These are phyloP conservation scores for Acanthaster planci DNA, from an alignment of 35 echinoderm and acorn worm genomes.

Conservation along the genomic window DNA sequence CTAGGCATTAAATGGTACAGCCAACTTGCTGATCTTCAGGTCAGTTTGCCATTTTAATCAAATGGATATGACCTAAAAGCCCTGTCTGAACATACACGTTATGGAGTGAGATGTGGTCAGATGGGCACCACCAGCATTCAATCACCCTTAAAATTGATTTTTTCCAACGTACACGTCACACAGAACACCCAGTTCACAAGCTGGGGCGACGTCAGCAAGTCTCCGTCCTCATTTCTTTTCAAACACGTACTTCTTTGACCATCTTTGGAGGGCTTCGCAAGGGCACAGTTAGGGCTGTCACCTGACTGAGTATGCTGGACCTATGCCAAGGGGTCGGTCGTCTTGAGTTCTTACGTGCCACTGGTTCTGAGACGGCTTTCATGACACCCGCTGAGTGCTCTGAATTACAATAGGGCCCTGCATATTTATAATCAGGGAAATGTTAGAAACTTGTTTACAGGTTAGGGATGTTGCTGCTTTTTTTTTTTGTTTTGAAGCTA, in stretches of 20 bases:
- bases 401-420: neutral
- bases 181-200: too few relatives aligned
- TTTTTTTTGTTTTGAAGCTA: too few relatives aligned
- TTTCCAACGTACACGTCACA: too few relatives aligned
- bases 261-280: neutral
- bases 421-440: neutral
- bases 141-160: too few relatives aligned
- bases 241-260: constrained; percentile 9
- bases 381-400: neutral
- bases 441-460: neutral
- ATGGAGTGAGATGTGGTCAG: too few relatives aligned
- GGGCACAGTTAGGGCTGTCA: neutral
- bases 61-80: too few relatives aligned
- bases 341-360: constrained; percentile 18
- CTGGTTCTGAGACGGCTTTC: neutral
- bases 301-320: constrained; percentile 6
- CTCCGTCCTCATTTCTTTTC: neutral
- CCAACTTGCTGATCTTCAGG: too few relatives aligned
- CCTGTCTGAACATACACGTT: too few relatives aligned
- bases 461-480: neutral
- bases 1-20: too few relatives aligned
- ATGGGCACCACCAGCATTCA: too few relatives aligned
- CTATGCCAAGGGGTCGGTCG: neutral
- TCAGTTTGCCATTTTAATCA: too few relatives aligned
- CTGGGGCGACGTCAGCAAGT: too few relatives aligned